phyloP scores from a whole-genome alignment of 2,888 invertebrate species.

The Aspidapion aeneum region DNA sequence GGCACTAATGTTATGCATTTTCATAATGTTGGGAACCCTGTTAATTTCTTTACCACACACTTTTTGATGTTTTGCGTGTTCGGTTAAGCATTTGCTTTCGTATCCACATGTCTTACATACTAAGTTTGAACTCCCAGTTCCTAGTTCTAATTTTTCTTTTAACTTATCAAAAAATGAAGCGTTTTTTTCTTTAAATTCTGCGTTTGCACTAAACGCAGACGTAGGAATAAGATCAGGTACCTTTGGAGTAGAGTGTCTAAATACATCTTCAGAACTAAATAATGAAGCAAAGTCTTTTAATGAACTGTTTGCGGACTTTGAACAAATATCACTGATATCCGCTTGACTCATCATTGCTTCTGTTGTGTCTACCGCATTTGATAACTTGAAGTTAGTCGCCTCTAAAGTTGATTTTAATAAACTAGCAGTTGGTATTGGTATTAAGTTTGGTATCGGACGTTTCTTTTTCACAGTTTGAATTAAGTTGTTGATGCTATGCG shows the following conservation, averaged over 20 bases:
- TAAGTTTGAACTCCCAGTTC: constrained; percentile 59
- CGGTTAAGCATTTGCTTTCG: constrained; percentile 76
- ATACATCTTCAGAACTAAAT: constrained; percentile 45
- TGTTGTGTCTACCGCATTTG: constrained; percentile 30
- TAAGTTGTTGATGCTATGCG: constrained; percentile 45
- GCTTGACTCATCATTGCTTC: constrained; percentile 47
- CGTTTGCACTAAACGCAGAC: constrained; percentile 25
- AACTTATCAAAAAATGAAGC: constrained; percentile 80
- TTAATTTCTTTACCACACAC: constrained; percentile 52
- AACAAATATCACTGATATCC: constrained; percentile 49
- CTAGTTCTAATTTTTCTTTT: constrained; percentile 68
- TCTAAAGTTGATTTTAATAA: constrained; percentile 35
- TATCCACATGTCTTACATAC: constrained; percentile 69
- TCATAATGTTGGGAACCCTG: constrained; percentile 33
- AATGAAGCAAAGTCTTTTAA: constrained; percentile 57
- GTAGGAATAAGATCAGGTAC: constrained; percentile 43
- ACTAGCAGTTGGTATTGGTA: constrained; percentile 67
- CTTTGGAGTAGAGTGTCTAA: constrained; percentile 30
- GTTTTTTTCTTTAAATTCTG: constrained; percentile 59
- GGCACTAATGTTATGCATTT: constrained; percentile 57
- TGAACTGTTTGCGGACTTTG: constrained; percentile 48
- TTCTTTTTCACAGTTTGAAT: constrained; percentile 3
- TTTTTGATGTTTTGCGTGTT: constrained; percentile 76
- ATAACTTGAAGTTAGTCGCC: constrained; percentile 16
- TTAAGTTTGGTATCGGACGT: constrained; percentile 72